A percentile compares a stretch with the other conserved stretches of the same genome.
phyloP scores from a whole-genome alignment of 2,888 invertebrate species.

The Agrochola litura region DNA sequence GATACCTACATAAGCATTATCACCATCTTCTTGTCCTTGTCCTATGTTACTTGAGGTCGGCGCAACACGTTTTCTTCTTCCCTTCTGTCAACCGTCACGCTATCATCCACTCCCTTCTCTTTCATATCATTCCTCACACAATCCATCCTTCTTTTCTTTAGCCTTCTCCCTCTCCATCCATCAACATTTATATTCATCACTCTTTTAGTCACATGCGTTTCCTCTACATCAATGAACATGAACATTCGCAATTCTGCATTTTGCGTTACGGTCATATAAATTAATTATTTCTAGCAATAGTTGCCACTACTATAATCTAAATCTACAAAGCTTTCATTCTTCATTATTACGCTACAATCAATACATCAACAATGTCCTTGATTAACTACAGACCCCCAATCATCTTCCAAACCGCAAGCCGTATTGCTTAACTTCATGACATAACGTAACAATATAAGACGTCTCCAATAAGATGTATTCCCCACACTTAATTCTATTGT shows the following conservation, averaged over 20 bases:
- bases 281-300: not conserved
- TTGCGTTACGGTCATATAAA: not conserved
- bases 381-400: slow-evolving; percentile 48
- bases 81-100: too few species aligned
- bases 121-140: too few species aligned
- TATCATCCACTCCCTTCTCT: too few species aligned
- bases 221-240: not conserved
- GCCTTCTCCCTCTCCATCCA: too few species aligned
- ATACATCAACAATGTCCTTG: slow-evolving; percentile 39
- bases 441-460: slow-evolving; percentile 56
- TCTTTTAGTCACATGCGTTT: not conserved
- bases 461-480: slow-evolving; percentile 60
- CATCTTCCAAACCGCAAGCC: slow-evolving; percentile 57
- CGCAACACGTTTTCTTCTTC: too few species aligned
- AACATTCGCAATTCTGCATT: not conserved
- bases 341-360: slow-evolving; percentile 28
- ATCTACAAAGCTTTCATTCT: slow-evolving; percentile 32
- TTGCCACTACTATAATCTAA: not conserved
- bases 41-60: too few species aligned
- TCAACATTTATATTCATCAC: not conserved
- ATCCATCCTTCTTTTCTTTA: too few species aligned
- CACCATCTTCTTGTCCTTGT: too few species aligned
- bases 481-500: slow-evolving; percentile 65
- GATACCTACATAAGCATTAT: not conserved
- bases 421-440: slow-evolving; percentile 57